These are phyloP conservation scores for Ceryle rudis DNA, from an alignment of 2,797 vertebrate species.

Conservation along the genomic window DNA sequence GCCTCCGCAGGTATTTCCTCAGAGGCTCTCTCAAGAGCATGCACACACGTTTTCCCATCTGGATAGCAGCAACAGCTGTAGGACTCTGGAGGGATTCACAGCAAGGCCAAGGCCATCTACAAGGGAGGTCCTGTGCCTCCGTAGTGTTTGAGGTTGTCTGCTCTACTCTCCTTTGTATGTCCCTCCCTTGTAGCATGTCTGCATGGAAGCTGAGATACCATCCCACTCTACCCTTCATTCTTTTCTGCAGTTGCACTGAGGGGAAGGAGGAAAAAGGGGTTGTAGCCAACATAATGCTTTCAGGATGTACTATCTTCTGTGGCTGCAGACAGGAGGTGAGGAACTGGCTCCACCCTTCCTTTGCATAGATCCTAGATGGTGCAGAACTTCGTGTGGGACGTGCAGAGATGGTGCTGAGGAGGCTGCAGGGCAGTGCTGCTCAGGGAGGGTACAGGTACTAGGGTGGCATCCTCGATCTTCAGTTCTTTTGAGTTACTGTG, in stretches of 20 bases:
- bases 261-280: constrained; percentile 1
- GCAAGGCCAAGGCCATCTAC: background rate
- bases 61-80: constrained; percentile 7
- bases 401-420: background rate
- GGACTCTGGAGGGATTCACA: accelerated
- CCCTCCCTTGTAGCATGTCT: background rate
- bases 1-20: background rate
- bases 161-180: background rate
- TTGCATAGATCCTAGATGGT: background rate
- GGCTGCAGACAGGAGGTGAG: constrained; percentile 16
- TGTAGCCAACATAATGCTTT: background rate
- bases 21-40: background rate
- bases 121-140: background rate
- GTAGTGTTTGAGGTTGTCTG: background rate
- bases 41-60: background rate
- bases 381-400: background rate
- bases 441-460: accelerated
- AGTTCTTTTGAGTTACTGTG: accelerated
- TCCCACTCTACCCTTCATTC: background rate
- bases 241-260: background rate
- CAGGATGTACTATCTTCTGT: constrained; percentile 30
- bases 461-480: background rate
- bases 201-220: accelerated
- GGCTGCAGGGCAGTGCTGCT: background rate
- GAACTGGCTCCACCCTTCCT: constrained; percentile 49